Percentiles rank a stretch among this genome's conserved stretches.
phyloP scores from a whole-genome alignment of 2,888 invertebrate species.

The Stenichneumon culpator region DNA sequence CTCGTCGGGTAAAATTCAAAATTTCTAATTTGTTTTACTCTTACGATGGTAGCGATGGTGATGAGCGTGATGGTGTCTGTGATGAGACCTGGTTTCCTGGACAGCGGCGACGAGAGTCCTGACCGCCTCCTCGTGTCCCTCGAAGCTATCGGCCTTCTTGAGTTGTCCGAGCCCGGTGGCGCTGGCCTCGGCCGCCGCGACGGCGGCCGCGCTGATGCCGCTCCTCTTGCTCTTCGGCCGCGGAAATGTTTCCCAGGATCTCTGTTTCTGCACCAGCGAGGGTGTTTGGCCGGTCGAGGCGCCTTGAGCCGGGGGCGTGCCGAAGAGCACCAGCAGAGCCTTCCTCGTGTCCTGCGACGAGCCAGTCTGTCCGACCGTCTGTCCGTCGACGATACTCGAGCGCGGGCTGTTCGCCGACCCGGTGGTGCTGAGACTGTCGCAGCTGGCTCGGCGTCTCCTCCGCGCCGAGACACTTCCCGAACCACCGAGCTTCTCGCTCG shows the following conservation, averaged over 20 bases:
- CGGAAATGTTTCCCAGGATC: conserved; percentile 89
- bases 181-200: conserved; percentile 70
- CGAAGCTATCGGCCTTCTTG: conserved; percentile 89
- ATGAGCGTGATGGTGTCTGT: conserved; percentile 81
- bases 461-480: conserved; percentile 67
- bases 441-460: conserved; percentile 85
- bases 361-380: conserved; percentile 72
- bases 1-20: neutral
- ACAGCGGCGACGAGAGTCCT: conserved; percentile 89
- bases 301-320: conserved; percentile 74
- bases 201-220: conserved; percentile 69
- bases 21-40: conserved; percentile 82
- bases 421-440: conserved; percentile 87
- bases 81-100: conserved; percentile 88
- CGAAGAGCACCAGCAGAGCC: conserved; percentile 87
- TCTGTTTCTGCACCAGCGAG: conserved; percentile 87
- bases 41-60: conserved; percentile 82
- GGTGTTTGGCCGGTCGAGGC: conserved; percentile 72
- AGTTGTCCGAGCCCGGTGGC: conserved; percentile 82
- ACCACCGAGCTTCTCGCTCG: conserved; percentile 69
- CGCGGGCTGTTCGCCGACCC: conserved; percentile 86
- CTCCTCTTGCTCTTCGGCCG: conserved; percentile 84
- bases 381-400: conserved; percentile 86
- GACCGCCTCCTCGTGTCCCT: conserved; percentile 90
- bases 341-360: conserved; percentile 83